Evolutionary conservation across 2,888 invertebrate genomes (phyloP), one percentile per base, ranked within the genome.

Genomic region (Girardia tigrina): DNA sequence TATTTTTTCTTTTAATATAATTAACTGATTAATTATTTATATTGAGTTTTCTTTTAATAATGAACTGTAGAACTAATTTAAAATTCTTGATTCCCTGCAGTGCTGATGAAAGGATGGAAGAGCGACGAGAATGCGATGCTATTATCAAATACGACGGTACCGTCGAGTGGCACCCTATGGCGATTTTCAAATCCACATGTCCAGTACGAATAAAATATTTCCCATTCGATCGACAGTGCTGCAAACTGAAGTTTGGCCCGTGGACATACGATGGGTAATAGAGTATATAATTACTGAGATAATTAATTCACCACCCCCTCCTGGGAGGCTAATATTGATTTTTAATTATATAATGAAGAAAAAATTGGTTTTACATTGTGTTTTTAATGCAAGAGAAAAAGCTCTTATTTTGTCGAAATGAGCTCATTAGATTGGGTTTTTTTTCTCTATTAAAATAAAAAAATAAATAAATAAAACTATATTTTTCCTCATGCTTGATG

Each of bases 241-340:
- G 76, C 56, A 42, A 76, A 56, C 69, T 76, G 42, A 76, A 76
- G 28, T 76, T 76, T 29, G 76, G 76, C 26, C 76, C 76, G n/a
- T 76, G 76, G 76, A 76, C 76, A 12, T 76, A 76, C 28, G 76
- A 76, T 76, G 76, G 76, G 76, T 76, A 72, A 28, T 72, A 8
- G 26, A 29, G 73, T 36, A 72, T 26, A 28, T 29, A 71, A 71
- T 71, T 71, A 56, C 8, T 56, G n/a, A n/a, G 56, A n/a, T 56
- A 56, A 56, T 56, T 56, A 56, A 56, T 56, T 4, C 56, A 56
- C 4, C 56, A n/a, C 56, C 56, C 4, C 56, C 56, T n/a, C 56
- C 6, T n/a, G 8, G 23, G n/a, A 56, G 56, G 56, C 56, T 56
- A 56, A 56, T 56, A 56, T 56, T 56, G 56, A 56, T 56, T 56